Evolutionary conservation across 2,888 invertebrate species (phyloP).

Genomic region (Pterobdella sp.): DNA sequence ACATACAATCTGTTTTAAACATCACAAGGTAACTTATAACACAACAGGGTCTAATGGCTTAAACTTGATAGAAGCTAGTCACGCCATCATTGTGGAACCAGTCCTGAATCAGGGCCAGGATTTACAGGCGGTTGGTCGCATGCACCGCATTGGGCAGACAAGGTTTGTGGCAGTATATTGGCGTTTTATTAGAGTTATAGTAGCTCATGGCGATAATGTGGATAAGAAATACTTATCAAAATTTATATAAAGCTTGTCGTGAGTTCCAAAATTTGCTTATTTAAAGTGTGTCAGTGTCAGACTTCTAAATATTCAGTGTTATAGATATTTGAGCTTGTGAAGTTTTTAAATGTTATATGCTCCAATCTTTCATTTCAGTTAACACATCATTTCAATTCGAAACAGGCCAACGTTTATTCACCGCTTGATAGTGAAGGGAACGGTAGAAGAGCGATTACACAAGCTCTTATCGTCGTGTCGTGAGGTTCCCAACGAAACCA

Average conservation of each 20-base stretch:
- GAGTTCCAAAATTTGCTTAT: too few relatives aligned
- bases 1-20: too few relatives aligned
- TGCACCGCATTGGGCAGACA: conserved; percentile 71
- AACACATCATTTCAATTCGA: background rate
- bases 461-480: conserved; percentile 30
- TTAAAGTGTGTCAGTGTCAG: background rate
- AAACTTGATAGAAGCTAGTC: conserved; percentile 70
- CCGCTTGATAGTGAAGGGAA: conserved; percentile 62
- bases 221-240: background rate
- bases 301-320: background rate
- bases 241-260: background rate
- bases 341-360: background rate
- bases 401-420: conserved; percentile 62
- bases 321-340: background rate
- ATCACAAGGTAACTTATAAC: too few relatives aligned
- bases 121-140: conserved; percentile 67
- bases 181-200: background rate
- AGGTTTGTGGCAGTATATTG: conserved; percentile 51
- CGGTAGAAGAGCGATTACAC: conserved; percentile 62
- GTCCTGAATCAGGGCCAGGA: conserved; percentile 66
- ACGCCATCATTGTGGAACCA: conserved; percentile 68
- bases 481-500: conserved; percentile 30
- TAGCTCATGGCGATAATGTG: background rate
- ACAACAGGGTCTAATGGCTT: conserved; percentile 67
- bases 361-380: background rate